Base-by-base conservation (phyloP, 2,888 invertebrate genomes). In the Ennomos erosarius region DNA sequence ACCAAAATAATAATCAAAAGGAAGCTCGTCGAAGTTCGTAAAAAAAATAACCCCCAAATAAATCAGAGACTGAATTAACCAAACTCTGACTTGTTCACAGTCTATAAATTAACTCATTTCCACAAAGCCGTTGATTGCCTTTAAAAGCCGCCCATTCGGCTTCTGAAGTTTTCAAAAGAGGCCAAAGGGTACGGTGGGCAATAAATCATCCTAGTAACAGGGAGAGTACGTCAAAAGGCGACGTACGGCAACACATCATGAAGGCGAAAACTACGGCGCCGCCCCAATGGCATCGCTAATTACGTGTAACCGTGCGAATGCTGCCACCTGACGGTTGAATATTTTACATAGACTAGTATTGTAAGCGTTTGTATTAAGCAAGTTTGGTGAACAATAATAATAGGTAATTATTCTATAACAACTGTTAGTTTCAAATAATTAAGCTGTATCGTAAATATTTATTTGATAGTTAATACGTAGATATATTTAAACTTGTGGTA, bases 261-360 rank as follows among this genome's bases (percentile, higher is more conserved):
- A 71, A 74, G 72, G 74, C 75, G 58, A 54, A 64, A 69, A 75
- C 69, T 72, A 65, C 73, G 45, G 40, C 34, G 40, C 34, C 51
- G 76, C 74, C 77, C 79, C 76, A 80, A 82, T 80, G 77, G 75
- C 67, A 59, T 65, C 70, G 70, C 75, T 82, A 83, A 84, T 81
- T 82, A 80, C 74, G 63, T 61, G 65, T 70, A 67, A 73, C 64
- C 68, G 68, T 64, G 71, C 53, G 67, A 70, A 66, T 55, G 59
- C 60, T 54, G 55, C 63, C 67, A 67, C 59, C 69, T 65, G 68
- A 34, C 48, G 45, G 40, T 8, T 43, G 47, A 50, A 55, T 55
- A 52, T 55, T 55, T 53, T 47, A 13, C 42, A 40, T 40, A 34
- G 16, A 13, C 38, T 33, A 39, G 40, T 36, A 47, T 46, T 13